phyloP scores from a whole-genome alignment of 2,113 vertebrate species.

The Myrmophylax atrothorax region DNA sequence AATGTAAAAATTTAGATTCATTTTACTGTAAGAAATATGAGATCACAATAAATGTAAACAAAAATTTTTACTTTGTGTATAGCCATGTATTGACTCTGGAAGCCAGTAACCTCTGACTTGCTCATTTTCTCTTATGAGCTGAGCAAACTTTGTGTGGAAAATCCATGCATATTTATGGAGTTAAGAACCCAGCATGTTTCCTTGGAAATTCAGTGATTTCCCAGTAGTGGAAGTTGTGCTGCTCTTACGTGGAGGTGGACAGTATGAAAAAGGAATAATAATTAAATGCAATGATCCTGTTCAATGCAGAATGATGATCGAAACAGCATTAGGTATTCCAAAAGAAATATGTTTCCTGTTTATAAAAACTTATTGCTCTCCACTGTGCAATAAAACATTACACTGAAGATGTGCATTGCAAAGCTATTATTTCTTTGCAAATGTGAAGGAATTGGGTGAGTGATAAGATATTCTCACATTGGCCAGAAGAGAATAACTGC shows the following conservation, averaged over 20 bases:
- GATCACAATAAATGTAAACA: neutral
- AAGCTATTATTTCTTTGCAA: neutral
- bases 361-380: neutral
- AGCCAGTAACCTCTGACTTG: neutral
- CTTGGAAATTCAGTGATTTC: conserved; percentile 49
- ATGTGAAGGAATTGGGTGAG: neutral
- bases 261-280: conserved; percentile 41
- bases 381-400: neutral
- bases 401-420: neutral
- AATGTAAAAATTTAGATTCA: neutral
- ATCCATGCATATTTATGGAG: conserved; percentile 22
- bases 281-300: neutral
- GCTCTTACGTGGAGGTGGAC: neutral
- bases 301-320: neutral
- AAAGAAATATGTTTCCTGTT: neutral
- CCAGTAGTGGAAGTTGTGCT: neutral
- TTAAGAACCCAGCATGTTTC: neutral
- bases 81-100: neutral
- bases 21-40: neutral
- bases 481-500: neutral
- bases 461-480: neutral
- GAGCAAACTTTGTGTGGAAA: neutral
- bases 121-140: neutral
- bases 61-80: neutral
- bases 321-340: conserved; percentile 11